These are phyloP conservation scores for Trachythela sp. DNA, from an alignment of 64 coral and sea anemone genomes.

Conservation along the genomic window DNA sequence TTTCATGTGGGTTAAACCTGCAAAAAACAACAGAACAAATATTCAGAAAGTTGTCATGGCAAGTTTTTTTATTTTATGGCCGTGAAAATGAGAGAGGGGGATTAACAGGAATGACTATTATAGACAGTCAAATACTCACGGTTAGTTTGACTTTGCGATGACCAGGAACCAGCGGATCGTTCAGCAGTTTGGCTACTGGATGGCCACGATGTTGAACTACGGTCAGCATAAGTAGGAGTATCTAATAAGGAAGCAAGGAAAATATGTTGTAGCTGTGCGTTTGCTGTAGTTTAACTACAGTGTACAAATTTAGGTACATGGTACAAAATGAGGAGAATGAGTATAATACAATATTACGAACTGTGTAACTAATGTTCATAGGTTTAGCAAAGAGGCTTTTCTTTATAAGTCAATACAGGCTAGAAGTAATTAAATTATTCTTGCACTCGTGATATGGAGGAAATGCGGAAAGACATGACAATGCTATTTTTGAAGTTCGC, in stretches of 20 bases:
- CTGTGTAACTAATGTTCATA: too few species aligned
- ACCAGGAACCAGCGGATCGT: background rate
- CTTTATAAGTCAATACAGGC: too few species aligned
- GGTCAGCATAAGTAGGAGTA: background rate
- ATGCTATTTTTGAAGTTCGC: conserved; percentile 1
- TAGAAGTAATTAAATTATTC: background rate
- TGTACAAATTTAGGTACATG: too few species aligned
- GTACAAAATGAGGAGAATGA: too few species aligned
- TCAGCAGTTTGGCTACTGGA: conserved; percentile 9
- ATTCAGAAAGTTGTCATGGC: background rate
- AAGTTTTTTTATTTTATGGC: background rate
- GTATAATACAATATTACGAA: too few species aligned
- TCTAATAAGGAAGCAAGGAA: background rate
- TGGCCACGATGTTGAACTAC: conserved; percentile 22
- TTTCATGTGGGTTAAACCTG: conserved; percentile 18
- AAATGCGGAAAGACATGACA: background rate
- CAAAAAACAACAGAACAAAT: background rate
- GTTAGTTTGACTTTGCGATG: conserved; percentile 7
- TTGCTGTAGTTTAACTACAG: background rate
- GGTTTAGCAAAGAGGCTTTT: too few species aligned
- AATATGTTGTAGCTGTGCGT: background rate
- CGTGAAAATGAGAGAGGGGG: too few species aligned
- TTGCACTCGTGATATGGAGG: background rate
- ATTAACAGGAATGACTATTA: background rate
- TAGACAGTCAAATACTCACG: background rate